Evolutionary conservation across 2,888 invertebrate species (phyloP), one percentile per base, ranked within the genome.

Genomic region (Schizotus pectinicornis): DNA sequence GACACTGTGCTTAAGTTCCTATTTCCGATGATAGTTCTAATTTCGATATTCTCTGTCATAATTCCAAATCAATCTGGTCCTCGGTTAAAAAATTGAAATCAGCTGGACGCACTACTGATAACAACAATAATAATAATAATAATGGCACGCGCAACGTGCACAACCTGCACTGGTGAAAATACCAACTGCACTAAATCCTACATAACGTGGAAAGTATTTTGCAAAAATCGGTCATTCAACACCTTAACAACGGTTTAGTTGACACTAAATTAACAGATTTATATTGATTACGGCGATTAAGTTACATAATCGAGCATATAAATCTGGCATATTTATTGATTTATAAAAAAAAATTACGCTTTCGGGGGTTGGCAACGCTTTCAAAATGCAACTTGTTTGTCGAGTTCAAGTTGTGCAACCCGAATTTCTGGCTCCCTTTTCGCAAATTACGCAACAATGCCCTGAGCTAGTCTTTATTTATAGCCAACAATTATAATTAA

Each of bases 1-100:
- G 85, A 85, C 7, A 89, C 84, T 48, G 86, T 81, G 67, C 83
- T 84, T 65, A 82, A 75, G 75, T 81, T 81, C 61, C 78, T 78
- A 60, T 76, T 77, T 35, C 74, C 76, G 57, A 77, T 72, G 67
- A 79, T 77, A 55, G 76, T 73, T 63, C 77, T 74, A 52, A 79
- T 78, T 73, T 79, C 79, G 60, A 78, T 75, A 64, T 73, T 76
- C 64, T 78, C 79, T 62, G 78, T 74, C 79, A 79, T 79, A 60
- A 57, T 60, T 51, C 14, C 31, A 37, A 45, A 32, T 56, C 39
- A n/a, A 42, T 33, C 2, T 9, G 32, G 41, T 43, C 36, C 38
- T 49, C 36, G 43, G 43, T 56, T 36, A 42, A 56, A 47, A 37
- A 47, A 50, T 34, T 51, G n/a, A 33, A 41, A 43, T 38, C 53